These are phyloP conservation scores for Lophotis ruficrista DNA, from an alignment of 2,113 vertebrate species.

Conservation along the genomic window DNA sequence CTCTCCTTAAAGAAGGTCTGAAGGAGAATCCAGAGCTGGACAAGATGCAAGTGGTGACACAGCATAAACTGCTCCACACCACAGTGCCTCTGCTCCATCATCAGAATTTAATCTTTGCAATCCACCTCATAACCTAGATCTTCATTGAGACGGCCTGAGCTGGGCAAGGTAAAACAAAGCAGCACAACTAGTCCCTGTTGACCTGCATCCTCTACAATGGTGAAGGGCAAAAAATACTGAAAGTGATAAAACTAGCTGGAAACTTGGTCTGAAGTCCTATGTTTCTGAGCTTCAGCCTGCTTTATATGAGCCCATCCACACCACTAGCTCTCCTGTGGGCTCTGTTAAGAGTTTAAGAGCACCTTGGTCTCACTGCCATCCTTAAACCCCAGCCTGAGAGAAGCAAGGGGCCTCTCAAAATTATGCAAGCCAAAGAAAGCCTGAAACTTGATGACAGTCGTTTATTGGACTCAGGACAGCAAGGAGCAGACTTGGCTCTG, in stretches of 20 bases:
- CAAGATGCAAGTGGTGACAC: neutral
- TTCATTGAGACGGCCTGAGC: neutral
- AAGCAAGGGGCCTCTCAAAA: neutral
- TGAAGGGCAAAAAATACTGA: neutral
- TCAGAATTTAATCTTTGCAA: neutral
- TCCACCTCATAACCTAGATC: neutral
- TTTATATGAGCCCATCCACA: neutral
- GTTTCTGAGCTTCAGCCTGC: neutral
- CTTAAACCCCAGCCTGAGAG: neutral
- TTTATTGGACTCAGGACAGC: neutral
- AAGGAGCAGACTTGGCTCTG: neutral
- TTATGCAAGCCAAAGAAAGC: neutral
- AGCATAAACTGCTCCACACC: neutral
- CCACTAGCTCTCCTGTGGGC: neutral
- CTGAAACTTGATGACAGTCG: neutral
- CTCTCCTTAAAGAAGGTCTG: neutral
- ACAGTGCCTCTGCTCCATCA: neutral
- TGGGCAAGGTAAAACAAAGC: neutral
- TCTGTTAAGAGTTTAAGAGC: neutral
- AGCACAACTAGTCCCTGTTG: neutral
- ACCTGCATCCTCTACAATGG: neutral
- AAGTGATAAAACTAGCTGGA: neutral
- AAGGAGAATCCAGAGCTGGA: neutral
- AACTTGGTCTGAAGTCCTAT: neutral
- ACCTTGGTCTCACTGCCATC: neutral